Percentiles rank a stretch among this genome's conserved stretches.
Conservation (phyloP, 2,113 vertebrate genomes). For the Ramphastos sulfuratus region DNA sequence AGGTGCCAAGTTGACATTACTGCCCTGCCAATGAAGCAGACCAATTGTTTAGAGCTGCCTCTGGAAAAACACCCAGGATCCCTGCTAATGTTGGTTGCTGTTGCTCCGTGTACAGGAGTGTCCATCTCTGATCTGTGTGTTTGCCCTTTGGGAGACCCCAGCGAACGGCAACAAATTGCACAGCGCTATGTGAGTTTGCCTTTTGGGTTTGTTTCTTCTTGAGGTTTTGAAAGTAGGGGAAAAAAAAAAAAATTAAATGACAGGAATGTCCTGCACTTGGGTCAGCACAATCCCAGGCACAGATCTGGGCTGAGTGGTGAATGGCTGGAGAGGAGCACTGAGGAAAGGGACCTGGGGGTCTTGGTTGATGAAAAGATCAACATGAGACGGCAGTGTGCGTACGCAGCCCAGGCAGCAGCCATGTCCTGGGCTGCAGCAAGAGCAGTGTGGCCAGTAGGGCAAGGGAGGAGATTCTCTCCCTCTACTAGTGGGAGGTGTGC, state of each 20-base stretch:
- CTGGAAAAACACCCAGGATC: slow-evolving; percentile 79
- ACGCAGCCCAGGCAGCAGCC: too few species aligned
- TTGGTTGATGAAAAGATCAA: too few species aligned
- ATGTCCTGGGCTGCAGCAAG: too few species aligned
- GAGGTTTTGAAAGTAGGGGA: not conserved
- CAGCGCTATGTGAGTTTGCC: slow-evolving; percentile 84
- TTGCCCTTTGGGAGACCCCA: slow-evolving; percentile 81
- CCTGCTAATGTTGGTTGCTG: slow-evolving; percentile 83
- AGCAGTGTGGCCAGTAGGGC: too few species aligned
- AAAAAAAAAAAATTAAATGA: not conserved
- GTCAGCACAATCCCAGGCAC: too few species aligned
- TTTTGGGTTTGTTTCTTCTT: not conserved
- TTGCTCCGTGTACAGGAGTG: slow-evolving; percentile 83
- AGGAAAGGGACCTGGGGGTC: too few species aligned
- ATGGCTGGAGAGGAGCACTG: too few species aligned
- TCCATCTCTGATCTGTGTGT: slow-evolving; percentile 86
- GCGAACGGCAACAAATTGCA: slow-evolving; percentile 74
- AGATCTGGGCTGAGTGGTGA: too few species aligned
- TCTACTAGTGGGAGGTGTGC: too few species aligned
- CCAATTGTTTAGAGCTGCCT: slow-evolving; percentile 80
- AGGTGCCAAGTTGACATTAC: slow-evolving; percentile 89
- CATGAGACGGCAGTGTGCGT: too few species aligned
- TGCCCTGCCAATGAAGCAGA: slow-evolving; percentile 77
- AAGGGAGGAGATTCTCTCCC: too few species aligned
- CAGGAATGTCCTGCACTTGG: not conserved